Evolutionary conservation across 2,797 vertebrate species (phyloP), one percentile per base, ranked within the genome.

Genomic region (Synaphobranchus kaupii): DNA sequence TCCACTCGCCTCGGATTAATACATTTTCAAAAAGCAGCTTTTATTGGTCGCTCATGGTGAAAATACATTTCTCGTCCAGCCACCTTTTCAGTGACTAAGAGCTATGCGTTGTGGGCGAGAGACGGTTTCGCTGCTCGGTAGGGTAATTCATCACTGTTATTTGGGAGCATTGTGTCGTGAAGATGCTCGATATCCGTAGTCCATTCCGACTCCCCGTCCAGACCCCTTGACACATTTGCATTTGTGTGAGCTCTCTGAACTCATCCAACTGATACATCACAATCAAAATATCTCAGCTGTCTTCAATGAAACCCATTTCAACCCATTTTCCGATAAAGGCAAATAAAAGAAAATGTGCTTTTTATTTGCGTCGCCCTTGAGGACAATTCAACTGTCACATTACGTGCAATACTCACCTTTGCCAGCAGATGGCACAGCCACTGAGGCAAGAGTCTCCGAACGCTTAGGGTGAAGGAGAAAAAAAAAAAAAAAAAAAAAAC

Each of bases 211-310:
- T 85, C 88, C 86, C 58, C 84, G 80, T n/a, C 66, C 34, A 58
- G 39, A 84, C 80, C 10, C 82, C 73, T 28, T 82, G 58, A 80
- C 86, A 87, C 84, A 87, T 88, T 90, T 86, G 86, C 88, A 88
- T 90, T 71, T 85, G 56, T 47, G 63, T 31, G n/a, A 86, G 66
- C 50, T 10, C 48, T 34, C n/a, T 34, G 34, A 15, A 91, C 66
- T 87, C 48, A 56, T 25, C 50, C 28, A 81, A 39, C 48, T 52
- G 60, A 39, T 60, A 71, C 83, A 87, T 88, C 84, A 85, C 20
- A 76, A 83, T 78, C 83, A 63, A 80, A 87, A 86, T 86, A 84
- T 73, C 66, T 63, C 20, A 48, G 66, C 84, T 22, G 47, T 85
- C 73, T 84, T 47, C 60, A 68, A 22, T 39, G 52, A 82, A 34